Percentiles rank a stretch among this genome's conserved stretches.
Conservation (phyloP, 2,888 invertebrate genomes). For the Trisateles emortualis region DNA sequence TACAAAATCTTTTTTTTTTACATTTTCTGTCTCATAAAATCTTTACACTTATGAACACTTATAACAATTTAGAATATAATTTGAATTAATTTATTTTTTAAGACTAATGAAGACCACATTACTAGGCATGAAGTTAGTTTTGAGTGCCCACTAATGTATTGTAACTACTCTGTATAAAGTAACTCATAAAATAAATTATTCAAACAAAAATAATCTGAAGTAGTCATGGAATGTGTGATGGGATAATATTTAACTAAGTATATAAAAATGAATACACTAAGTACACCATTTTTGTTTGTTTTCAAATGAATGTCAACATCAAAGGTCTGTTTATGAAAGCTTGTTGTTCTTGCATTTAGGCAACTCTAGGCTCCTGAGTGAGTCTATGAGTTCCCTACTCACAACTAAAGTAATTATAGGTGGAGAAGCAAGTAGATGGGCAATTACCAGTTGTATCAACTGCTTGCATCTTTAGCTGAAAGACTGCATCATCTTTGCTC, state of each 20-base stretch:
- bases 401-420: too few species aligned
- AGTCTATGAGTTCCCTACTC: too few species aligned
- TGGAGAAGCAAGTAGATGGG: too few species aligned
- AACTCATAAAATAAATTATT: constrained; percentile 42
- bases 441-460: too few species aligned
- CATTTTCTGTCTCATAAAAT: constrained; percentile 72
- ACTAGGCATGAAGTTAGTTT: constrained; percentile 17
- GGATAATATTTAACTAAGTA: too few species aligned
- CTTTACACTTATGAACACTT: constrained; percentile 82
- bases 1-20: constrained; percentile 56
- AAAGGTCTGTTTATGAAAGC: too few species aligned
- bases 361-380: too few species aligned
- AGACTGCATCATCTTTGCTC: too few species aligned
- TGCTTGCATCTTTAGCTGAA: too few species aligned
- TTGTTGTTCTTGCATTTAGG: too few species aligned
- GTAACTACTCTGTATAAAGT: constrained; percentile 21
- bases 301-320: too few species aligned
- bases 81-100: constrained; percentile 52
- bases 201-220: constrained; percentile 26
- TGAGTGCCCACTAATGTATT: constrained; percentile 31
- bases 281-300: constrained; percentile 39
- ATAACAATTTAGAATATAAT: constrained; percentile 84
- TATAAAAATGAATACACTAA: constrained; percentile 27
- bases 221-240: constrained; percentile 44
- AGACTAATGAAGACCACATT: constrained; percentile 64